phyloP scores from a whole-genome alignment of 2,888 invertebrate species.

The Dolomedes plantarius region DNA sequence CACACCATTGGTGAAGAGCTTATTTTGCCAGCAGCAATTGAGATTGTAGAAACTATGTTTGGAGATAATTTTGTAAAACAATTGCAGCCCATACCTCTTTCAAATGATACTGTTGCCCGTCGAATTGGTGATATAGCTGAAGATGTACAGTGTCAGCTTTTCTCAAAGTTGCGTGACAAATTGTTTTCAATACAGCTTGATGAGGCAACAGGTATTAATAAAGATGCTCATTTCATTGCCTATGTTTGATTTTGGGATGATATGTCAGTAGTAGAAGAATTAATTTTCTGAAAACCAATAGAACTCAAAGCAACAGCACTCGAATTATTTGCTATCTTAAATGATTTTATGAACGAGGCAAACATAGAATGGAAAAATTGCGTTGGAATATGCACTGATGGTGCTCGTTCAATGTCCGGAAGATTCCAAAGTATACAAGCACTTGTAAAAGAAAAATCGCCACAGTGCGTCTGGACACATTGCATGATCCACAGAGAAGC shows the following conservation, averaged over 20 bases:
- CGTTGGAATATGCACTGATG: conserved; percentile 58
- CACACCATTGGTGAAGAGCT: conserved; percentile 48
- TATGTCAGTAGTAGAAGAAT: conserved; percentile 34
- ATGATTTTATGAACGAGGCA: conserved; percentile 41
- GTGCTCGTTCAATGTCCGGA: conserved; percentile 4
- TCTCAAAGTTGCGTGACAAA: conserved; percentile 3
- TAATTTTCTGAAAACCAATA: conserved; percentile 36
- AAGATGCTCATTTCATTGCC: conserved; percentile 33
- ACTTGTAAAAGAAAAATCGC: conserved; percentile 4
- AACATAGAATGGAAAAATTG: conserved; percentile 54
- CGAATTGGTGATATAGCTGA: conserved; percentile 38
- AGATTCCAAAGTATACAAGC: conserved; percentile 10
- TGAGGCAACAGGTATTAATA: conserved; percentile 38
- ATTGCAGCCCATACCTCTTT: conserved; percentile 28
- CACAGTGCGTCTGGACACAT: conserved; percentile 10
- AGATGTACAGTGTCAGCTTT: conserved; percentile 42
- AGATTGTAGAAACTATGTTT: conserved; percentile 32
- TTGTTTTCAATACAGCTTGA: conserved; percentile 20
- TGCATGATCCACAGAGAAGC: conserved; percentile 40
- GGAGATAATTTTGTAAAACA: conserved; percentile 20
- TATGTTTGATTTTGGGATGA: conserved; percentile 35
- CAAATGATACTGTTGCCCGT: conserved; percentile 42
- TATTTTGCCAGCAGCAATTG: conserved; percentile 20
- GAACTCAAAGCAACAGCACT: conserved; percentile 36
- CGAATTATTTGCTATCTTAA: conserved; percentile 29